A percentile compares a stretch with the other conserved stretches of the same genome.
phyloP scores from a whole-genome alignment of 2,888 invertebrate species.

The Ypsolopha sequella region DNA sequence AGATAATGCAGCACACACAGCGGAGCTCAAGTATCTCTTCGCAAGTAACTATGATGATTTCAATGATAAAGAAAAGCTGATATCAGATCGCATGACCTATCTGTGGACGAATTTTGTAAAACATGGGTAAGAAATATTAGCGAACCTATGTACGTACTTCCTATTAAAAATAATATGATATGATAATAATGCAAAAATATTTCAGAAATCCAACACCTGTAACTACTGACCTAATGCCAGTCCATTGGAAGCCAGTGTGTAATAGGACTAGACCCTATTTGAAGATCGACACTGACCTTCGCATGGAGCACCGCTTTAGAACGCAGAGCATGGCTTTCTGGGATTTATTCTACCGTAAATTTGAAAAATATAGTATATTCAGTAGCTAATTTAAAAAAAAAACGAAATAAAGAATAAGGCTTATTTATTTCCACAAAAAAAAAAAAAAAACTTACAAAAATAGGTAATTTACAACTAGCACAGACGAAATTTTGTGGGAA shows the following conservation, averaged over 20 bases:
- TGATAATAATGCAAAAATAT: not conserved
- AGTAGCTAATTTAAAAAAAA: too few species aligned
- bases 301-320: constrained; percentile 6
- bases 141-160: too few species aligned
- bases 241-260: constrained; percentile 11
- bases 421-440: too few species aligned
- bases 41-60: constrained; percentile 12
- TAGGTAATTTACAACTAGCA: too few species aligned
- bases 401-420: too few species aligned
- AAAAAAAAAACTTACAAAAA: too few species aligned
- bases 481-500: too few species aligned
- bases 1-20: constrained; percentile 33
- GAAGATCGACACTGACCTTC: constrained; percentile 9
- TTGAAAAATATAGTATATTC: constrained; percentile 6
- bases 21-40: constrained; percentile 45
- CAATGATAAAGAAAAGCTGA: constrained; percentile 29
- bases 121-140: constrained; percentile 36
- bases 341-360: constrained; percentile 11
- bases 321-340: constrained; percentile 13
- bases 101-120: constrained; percentile 58
- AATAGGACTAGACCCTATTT: constrained; percentile 8
- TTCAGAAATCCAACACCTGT: constrained; percentile 13
- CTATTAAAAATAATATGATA: too few species aligned
- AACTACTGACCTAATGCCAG: constrained; percentile 7
- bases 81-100: constrained; percentile 36